These are phyloP conservation scores for Sphenopsis melanotis DNA, from an alignment of 2,797 vertebrate genomes.

Conservation along the genomic window DNA sequence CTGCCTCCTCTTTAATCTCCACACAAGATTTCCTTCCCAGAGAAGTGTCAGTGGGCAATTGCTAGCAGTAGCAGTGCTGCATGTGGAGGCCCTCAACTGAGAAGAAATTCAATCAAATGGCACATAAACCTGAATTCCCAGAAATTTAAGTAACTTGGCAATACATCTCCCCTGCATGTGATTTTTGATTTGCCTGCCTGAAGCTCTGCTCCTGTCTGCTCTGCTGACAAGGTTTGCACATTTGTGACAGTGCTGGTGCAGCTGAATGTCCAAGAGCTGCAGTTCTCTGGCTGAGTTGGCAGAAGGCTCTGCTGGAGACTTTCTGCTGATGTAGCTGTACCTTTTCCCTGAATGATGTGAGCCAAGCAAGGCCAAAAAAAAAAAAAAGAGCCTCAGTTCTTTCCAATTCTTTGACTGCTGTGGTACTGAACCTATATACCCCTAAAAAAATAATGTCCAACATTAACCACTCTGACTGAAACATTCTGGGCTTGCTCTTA, in stretches of 20 bases:
- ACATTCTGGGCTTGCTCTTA: neutral
- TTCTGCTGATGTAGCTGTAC: neutral
- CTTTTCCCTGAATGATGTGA: neutral
- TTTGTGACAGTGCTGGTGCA: neutral
- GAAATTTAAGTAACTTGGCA: neutral
- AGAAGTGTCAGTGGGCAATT: neutral
- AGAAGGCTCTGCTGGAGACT: neutral
- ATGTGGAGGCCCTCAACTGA: neutral
- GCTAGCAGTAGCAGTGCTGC: neutral
- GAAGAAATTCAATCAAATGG: neutral
- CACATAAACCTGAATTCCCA: neutral
- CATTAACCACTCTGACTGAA: neutral
- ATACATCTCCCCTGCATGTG: neutral
- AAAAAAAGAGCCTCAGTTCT: neutral
- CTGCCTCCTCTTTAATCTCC: slow-evolving; percentile 31
- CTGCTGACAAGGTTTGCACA: neutral
- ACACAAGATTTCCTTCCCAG: neutral
- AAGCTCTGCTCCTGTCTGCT: neutral
- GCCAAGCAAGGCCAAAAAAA: neutral
- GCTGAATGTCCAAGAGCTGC: neutral
- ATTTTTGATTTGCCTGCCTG: neutral
- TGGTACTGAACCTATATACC: neutral
- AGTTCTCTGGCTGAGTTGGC: neutral
- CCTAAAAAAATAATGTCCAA: neutral
- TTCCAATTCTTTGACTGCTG: neutral